phyloP scores from a whole-genome alignment of 1,140 invertebrate genomes.

The Triops longicaudatus region DNA sequence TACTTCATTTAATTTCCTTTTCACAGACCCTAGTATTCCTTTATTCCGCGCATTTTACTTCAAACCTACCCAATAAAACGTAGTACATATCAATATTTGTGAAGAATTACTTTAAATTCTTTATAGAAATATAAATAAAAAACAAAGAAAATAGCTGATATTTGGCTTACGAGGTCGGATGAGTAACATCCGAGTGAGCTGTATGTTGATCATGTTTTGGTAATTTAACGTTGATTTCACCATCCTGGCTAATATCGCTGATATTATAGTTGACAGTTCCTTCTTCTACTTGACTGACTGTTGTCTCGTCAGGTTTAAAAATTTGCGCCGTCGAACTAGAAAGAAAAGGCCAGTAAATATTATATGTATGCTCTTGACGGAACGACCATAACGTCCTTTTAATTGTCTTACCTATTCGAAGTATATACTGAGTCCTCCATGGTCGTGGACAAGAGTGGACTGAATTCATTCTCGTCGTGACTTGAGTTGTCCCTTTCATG shows the following conservation, averaged over 20 bases:
- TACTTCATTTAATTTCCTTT: too few relatives aligned
- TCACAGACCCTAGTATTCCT: too few relatives aligned
- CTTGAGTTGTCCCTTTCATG: neutral
- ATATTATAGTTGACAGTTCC: neutral
- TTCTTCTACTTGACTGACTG: neutral
- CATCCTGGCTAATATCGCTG: neutral
- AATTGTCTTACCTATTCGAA: neutral
- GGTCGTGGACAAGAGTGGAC: neutral
- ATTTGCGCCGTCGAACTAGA: neutral
- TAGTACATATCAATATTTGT: too few relatives aligned
- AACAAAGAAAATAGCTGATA: neutral
- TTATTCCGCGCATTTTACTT: too few relatives aligned
- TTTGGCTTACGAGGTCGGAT: neutral
- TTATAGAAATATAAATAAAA: too few relatives aligned
- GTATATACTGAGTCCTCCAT: neutral
- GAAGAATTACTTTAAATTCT: too few relatives aligned
- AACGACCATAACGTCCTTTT: neutral
- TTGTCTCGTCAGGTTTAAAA: neutral
- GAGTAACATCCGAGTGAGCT: neutral
- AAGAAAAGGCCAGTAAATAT: neutral
- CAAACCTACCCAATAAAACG: too few relatives aligned
- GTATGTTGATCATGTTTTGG: neutral
- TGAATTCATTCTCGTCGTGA: neutral
- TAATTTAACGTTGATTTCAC: neutral
- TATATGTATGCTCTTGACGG: too few relatives aligned